Evolutionary conservation across 2,113 vertebrate genomes (phyloP), one percentile per base, ranked within the genome.

Genomic region (Pedionomus torquatus): DNA sequence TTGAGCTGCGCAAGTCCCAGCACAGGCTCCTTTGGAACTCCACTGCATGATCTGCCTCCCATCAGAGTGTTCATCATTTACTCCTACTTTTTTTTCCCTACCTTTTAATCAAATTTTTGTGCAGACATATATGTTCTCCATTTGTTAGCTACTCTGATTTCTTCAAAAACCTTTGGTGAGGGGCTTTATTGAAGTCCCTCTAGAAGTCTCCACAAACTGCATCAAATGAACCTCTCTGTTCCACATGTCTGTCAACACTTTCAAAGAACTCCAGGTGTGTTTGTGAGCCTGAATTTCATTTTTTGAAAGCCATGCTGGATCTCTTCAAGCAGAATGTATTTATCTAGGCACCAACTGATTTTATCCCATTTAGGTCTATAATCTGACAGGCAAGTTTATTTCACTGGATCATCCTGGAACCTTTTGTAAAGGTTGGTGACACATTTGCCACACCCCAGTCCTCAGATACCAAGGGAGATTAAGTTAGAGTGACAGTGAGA

Each of bases 141-240:
- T 25, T 61, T 33, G n/a, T 37, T 17, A 84, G 5, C 15, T 43
- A 13, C 52, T 64, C 46, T 0, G 0, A 1, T 70, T n/a, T 74
- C 41, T 85, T 65, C 0, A 35, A 69, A 83, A 55, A 39, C 20
- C n/a, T 75, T 88, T 66, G 7, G 31, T 26, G 46, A 54, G 9
- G 16, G 24, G 86, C 33, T 49, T 83, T 41, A 54, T n/a, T 41
- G 20, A 89, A 75, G 28, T 23, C 7, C 15, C 14, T 90, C 75
- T 31, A 55, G 51, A 86, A 41, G 8, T n/a, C 5, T 69, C 54
- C 17, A 41, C 51, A 44, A 92, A 37, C 68, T 28, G 31, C 39
- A 60, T 12, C 24, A 48, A 31, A 13, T 49, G 44, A 60, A 78
- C 37, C 21, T 76, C 23, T 24, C 66, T 41, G 10, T n/a, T 8